phyloP scores from a whole-genome alignment of 2,113 vertebrate genomes.

The Circaetus gallicus region DNA sequence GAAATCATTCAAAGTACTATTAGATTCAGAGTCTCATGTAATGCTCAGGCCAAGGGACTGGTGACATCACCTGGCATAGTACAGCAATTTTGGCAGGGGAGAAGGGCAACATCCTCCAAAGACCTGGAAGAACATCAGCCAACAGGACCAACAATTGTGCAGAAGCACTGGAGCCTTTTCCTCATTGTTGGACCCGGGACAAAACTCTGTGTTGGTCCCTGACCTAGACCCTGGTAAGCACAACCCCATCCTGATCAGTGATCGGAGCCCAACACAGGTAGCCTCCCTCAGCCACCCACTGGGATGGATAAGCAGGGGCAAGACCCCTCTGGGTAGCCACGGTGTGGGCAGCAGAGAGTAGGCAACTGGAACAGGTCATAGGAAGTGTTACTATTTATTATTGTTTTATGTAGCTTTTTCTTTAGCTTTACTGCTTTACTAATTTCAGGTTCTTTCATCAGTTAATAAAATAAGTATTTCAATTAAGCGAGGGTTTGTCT shows the following conservation, averaged over 20 bases:
- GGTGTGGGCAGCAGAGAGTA: accelerated
- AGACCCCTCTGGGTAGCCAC: not conserved
- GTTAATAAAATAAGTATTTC: not conserved
- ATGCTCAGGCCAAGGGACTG: not conserved
- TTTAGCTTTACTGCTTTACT: not conserved
- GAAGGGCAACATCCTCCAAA: not conserved
- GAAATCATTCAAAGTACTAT: not conserved
- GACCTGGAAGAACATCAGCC: not conserved
- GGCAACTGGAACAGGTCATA: not conserved
- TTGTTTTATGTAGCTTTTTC: not conserved
- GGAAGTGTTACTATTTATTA: not conserved
- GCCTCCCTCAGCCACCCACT: not conserved
- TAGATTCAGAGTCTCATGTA: not conserved
- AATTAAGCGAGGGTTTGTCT: not conserved
- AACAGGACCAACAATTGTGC: accelerated
- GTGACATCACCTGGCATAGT: not conserved
- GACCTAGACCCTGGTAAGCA: accelerated
- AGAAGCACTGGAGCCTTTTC: not conserved
- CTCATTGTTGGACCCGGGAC: accelerated
- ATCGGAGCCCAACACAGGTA: accelerated
- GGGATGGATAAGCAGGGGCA: not conserved
- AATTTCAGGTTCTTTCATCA: not conserved
- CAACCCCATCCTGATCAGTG: not conserved
- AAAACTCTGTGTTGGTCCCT: not conserved
- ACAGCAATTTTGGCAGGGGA: not conserved